These are phyloP conservation scores for Dryoscopus gambensis DNA, from an alignment of 2,113 vertebrate species.

Conservation along the genomic window DNA sequence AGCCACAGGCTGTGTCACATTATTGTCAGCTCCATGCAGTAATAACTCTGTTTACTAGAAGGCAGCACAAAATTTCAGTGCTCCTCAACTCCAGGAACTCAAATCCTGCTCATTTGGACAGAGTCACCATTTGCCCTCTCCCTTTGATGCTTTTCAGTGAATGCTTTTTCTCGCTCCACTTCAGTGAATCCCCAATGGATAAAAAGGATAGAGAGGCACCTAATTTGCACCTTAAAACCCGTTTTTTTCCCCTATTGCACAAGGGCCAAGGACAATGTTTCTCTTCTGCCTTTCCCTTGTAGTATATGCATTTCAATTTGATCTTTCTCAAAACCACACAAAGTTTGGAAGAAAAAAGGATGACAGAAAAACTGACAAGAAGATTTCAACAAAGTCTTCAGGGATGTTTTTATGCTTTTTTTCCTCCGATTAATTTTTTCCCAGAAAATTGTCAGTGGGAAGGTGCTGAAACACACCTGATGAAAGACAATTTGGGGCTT, in stretches of 20 bases:
- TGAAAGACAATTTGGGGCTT: not conserved
- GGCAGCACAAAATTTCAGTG: not conserved
- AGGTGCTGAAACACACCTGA: too few relatives aligned
- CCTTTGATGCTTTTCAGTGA: not conserved
- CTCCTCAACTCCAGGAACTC: not conserved
- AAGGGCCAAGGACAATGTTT: not conserved
- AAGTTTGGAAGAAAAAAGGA: not conserved
- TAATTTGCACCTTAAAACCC: not conserved
- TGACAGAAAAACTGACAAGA: not conserved
- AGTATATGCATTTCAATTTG: not conserved
- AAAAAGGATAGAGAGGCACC: not conserved
- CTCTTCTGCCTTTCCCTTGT: not conserved
- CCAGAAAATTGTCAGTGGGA: not conserved
- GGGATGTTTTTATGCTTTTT: not conserved
- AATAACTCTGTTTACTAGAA: not conserved
- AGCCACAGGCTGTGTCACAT: not conserved
- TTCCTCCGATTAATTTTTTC: not conserved
- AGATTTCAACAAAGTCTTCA: not conserved
- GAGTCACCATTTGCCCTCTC: not conserved
- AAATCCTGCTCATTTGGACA: not conserved
- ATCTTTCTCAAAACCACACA: not conserved
- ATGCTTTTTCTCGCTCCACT: not conserved
- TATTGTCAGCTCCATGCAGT: not conserved
- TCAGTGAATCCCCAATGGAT: not conserved
- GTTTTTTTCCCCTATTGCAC: not conserved